phyloP scores from a whole-genome alignment of 2,797 vertebrate species.

The Tympanoctomys barrerae region DNA sequence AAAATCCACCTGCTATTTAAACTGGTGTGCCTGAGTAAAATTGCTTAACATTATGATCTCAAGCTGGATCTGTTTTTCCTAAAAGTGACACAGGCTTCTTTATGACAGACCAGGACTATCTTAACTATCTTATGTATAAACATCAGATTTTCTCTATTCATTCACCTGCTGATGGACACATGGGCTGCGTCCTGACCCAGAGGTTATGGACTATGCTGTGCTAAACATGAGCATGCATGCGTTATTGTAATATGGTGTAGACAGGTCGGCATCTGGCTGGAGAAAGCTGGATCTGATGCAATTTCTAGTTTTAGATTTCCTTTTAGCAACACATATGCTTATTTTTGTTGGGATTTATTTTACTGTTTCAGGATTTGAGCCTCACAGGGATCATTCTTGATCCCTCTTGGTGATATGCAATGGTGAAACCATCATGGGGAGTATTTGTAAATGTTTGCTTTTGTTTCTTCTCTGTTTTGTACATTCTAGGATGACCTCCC shows the following conservation, averaged over 20 bases:
- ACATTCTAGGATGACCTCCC: neutral
- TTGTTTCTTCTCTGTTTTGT: neutral
- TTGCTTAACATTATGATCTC: neutral
- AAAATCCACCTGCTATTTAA: neutral
- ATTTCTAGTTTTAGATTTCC: neutral
- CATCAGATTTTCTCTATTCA: neutral
- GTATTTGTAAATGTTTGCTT: neutral
- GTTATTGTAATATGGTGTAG: too few relatives aligned
- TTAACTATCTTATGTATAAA: neutral
- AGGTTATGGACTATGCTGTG: neutral
- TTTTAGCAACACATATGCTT: neutral
- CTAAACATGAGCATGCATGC: neutral
- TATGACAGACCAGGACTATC: neutral
- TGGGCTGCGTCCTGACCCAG: neutral
- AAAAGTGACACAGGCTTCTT: neutral
- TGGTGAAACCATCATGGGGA: neutral
- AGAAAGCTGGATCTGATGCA: neutral
- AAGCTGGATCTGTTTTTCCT: neutral
- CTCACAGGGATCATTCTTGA: neutral
- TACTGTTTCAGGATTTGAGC: neutral
- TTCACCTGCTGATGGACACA: neutral
- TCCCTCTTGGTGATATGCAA: neutral
- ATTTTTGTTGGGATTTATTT: neutral
- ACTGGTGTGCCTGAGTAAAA: neutral
- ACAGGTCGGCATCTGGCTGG: neutral